Conservation (phyloP, 64 coral and sea anemone species). For the Actinia tenebrosa region DNA sequence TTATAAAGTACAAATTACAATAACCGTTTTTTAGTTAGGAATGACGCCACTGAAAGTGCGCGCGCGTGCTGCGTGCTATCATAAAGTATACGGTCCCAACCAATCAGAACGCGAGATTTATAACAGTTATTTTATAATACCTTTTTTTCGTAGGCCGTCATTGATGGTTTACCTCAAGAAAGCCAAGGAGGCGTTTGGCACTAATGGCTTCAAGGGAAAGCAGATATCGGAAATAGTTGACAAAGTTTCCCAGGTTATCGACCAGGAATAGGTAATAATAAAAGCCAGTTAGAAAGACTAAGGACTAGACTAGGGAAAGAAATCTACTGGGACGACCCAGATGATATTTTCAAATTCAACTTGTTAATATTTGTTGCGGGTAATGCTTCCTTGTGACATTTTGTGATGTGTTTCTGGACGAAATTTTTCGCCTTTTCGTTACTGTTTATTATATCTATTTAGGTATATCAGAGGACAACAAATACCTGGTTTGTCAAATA, state of each 20-base stretch:
- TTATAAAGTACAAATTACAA: no score
- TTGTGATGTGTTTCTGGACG: background rate
- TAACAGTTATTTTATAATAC: background rate
- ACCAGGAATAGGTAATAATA: background rate
- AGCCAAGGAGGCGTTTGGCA: conserved; percentile 2
- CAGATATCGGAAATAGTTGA: conserved; percentile 3
- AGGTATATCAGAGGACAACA: background rate
- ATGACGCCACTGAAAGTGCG: no score
- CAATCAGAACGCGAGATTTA: no score
- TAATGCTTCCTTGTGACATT: background rate
- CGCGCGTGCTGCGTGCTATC: no score
- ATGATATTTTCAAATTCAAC: no score
- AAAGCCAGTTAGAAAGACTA: no score
- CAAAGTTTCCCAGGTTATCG: conserved; percentile 7
- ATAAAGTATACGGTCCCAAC: no score
- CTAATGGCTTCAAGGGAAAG: conserved; percentile 14
- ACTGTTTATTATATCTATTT: background rate
- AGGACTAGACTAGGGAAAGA: no score
- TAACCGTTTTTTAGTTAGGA: no score
- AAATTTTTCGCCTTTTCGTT: background rate
- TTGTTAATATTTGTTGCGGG: background rate
- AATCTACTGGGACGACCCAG: no score
- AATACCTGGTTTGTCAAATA: no score
- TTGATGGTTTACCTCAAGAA: conserved; percentile 23
- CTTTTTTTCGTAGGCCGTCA: background rate